Base-by-base conservation (phyloP, 2,113 vertebrate genomes). In the Collichthys lucidus region DNA sequence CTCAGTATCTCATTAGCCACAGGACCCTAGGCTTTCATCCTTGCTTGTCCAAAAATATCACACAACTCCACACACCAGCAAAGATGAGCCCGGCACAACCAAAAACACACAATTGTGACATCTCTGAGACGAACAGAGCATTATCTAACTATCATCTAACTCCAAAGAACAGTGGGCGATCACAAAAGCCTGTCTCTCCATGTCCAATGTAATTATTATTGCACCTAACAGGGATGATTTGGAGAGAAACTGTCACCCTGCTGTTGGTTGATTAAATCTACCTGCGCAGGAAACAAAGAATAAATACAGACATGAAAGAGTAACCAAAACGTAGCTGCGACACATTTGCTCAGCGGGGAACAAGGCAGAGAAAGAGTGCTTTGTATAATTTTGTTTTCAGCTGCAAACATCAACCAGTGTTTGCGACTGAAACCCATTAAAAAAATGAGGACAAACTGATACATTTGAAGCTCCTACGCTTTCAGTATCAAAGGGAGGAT, bases 1-100 rank as follows among this genome's bases (percentile, higher is more conserved):
- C 96, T 96, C 94, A 86, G 95, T 96, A 96, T 97, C 97, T 98
- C 97, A 98, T 98, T 99, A 98, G 96, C 96, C 94, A 96, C 92
- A 94, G 96, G 95, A 96, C 95, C 95, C 93, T 83, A 79, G 91
- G 95, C 96, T 97, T 98, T 98, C 95, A 97, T 97, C 95, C 95
- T 95, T 93, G 95, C 96, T 96, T 96, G 95, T 96, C 96, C 96
- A 95, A 96, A 96, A 96, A 96, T 96, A 96, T 89, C 91, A 83
- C 91, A 83, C 92, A 91, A 90, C 84, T 88, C 81, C 73, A 74
- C 80, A 74, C 80, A 89, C 85, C 77, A 78, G 91, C 83, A 88
- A 87, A 87, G 70, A 90, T 69, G 84, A 87, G 80, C 46, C 62
- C 46, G 14, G 61, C 82, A 68, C 80, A 68, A 88, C 71, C 83